A percentile compares a stretch with the other conserved stretches of the same genome.
Evolutionary conservation across 2,888 invertebrate genomes (phyloP).

Genomic region (Microplitis manilae): DNA sequence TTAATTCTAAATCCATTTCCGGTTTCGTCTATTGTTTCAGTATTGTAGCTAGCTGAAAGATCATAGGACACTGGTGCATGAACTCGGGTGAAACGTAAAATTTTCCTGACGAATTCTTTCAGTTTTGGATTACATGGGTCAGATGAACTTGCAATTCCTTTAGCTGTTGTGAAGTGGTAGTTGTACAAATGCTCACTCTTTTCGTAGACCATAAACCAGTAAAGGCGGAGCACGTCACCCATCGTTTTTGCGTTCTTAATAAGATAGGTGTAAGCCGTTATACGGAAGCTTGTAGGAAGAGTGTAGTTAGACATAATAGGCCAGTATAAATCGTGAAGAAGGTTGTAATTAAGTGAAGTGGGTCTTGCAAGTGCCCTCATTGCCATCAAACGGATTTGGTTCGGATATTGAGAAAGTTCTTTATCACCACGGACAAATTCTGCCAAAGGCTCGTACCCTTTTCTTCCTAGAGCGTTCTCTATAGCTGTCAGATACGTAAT

Average conservation of each 20-base stretch:
- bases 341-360: neutral
- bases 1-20: neutral
- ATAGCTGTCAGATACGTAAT: too few relatives aligned
- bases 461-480: too few relatives aligned
- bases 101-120: constrained; percentile 48
- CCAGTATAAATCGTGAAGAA: neutral
- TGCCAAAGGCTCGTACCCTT: too few relatives aligned
- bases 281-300: neutral
- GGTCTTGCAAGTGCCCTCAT: neutral
- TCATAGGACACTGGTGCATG: neutral
- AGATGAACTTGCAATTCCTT: constrained; percentile 67
- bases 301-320: neutral
- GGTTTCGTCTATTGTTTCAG: neutral
- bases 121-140: constrained; percentile 68
- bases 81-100: neutral
- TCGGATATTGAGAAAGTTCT: neutral
- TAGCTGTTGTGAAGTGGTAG: constrained; percentile 71
- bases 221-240: constrained; percentile 50
- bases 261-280: neutral
- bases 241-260: neutral
- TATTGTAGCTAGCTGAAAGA: neutral
- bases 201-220: constrained; percentile 72
- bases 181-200: constrained; percentile 71
- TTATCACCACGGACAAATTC: too few relatives aligned
- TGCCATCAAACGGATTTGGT: neutral